Conservation (phyloP, 2,113 vertebrate species). For the Melanocharis versteri region DNA sequence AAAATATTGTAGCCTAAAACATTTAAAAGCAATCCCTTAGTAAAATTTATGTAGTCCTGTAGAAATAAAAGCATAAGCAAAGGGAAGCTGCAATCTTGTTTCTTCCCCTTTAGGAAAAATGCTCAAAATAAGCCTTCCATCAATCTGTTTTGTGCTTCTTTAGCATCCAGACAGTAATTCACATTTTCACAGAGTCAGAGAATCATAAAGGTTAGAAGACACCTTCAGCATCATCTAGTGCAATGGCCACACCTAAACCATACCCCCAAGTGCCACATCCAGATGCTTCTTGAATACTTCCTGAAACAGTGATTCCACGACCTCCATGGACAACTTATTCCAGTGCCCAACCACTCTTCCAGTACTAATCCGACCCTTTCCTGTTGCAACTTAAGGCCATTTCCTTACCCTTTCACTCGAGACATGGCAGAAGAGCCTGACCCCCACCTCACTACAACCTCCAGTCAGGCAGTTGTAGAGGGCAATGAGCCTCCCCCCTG, state of each 20-base stretch:
- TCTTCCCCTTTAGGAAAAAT: background rate
- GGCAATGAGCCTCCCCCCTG: background rate
- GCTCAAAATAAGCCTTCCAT: background rate
- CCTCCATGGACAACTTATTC: background rate
- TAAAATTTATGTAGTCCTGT: background rate
- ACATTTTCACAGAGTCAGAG: background rate
- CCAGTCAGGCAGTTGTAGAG: background rate
- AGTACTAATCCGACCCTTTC: background rate
- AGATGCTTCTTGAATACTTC: background rate
- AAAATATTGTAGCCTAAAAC: constrained; percentile 92
- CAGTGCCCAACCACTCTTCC: background rate
- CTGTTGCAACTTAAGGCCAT: background rate
- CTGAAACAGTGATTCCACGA: background rate
- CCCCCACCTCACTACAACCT: background rate
- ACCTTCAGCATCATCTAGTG: background rate
- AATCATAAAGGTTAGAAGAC: background rate
- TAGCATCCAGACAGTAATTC: background rate
- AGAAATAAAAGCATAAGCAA: background rate
- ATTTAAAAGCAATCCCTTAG: background rate
- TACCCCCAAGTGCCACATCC: background rate
- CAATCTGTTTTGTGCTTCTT: background rate
- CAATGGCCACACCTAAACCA: background rate
- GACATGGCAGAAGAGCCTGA: background rate
- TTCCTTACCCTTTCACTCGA: background rate
- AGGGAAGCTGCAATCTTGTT: background rate